Evolutionary conservation across 2,888 invertebrate genomes (phyloP), one percentile per base, ranked within the genome.

Genomic region (Polydrusus tereticollis): DNA sequence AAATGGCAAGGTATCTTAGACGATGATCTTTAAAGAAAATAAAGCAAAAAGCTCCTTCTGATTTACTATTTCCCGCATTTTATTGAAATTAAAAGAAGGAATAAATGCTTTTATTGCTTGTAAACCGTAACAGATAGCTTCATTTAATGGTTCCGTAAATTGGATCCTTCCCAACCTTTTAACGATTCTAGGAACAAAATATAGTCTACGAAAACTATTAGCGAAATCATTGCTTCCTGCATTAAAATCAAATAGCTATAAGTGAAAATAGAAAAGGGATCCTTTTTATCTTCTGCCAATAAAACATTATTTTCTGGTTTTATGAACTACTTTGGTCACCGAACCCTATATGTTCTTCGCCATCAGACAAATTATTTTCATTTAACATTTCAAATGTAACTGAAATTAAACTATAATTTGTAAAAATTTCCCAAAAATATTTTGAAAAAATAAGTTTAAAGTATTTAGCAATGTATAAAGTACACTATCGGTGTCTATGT

Each of bases 81-180:
- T 41, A 16, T 18, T 23, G 43, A 43, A 60, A 43, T 36, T 23
- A 14, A 41, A 43, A 38, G 20, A 5, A 43, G 10, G 21, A 41
- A 23, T 43, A 43, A 18, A 43, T 60, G 43, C 23, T 43, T 60
- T 60, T 60, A 60, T 43, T 60, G 23, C 41, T 21, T 43, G 21
- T 21, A 43, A 38, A 23, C 41, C 14, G 43, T 60, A 43, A 58
- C 6, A 36, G 38, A 36, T 36, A 38, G 38, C 58, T 36, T 14
- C 45, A n/a, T 23, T 60, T 60, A 43, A 21, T 60, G 60, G 23
- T 0, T 38, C n/a, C 14, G 14, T 20, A 43, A 60, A 60, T 38
- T 60, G 43, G 36, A 43, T 14, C 60, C 5, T 60, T 60, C 33
- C 20, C 43, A 38, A 43, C 41, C 20, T 60, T 26, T 36, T 33